phyloP scores from a whole-genome alignment of 1,140 invertebrate species.

The Achroia grisella region DNA sequence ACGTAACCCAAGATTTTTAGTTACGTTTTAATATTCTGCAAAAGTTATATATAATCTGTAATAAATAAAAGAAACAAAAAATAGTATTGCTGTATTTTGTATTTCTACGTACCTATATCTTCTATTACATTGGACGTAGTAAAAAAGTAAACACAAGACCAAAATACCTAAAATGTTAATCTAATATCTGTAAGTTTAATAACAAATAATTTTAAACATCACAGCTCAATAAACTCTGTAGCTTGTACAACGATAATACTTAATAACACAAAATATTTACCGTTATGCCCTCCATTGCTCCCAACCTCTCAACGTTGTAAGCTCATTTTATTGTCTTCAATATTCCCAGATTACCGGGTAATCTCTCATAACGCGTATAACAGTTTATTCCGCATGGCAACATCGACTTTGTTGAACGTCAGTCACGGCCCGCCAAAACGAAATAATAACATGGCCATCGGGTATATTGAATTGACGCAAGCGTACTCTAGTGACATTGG shows the following conservation, averaged over 20 bases:
- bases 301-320: constrained; percentile 40
- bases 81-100: no score
- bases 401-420: constrained; percentile 63
- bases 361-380: constrained; percentile 70
- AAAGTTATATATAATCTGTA: no score
- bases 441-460: constrained; percentile 60
- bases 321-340: constrained; percentile 72
- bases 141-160: no score
- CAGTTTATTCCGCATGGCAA: constrained; percentile 72
- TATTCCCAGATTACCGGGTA: constrained; percentile 70
- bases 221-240: no score
- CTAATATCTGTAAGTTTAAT: no score
- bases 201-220: no score
- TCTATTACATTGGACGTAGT: no score
- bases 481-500: not conserved
- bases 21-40: no score
- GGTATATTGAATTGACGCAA: constrained; percentile 2
- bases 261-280: constrained; percentile 31
- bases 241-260: not conserved
- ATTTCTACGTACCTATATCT: no score
- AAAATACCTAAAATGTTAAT: no score
- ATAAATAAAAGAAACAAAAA: no score
- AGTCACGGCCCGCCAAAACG: constrained; percentile 64
- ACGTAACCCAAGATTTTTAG: no score
- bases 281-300: constrained; percentile 29